A percentile compares a stretch with the other conserved stretches of the same genome.
phyloP scores from a whole-genome alignment of 2,797 vertebrate species.

The Falco columbarius region DNA sequence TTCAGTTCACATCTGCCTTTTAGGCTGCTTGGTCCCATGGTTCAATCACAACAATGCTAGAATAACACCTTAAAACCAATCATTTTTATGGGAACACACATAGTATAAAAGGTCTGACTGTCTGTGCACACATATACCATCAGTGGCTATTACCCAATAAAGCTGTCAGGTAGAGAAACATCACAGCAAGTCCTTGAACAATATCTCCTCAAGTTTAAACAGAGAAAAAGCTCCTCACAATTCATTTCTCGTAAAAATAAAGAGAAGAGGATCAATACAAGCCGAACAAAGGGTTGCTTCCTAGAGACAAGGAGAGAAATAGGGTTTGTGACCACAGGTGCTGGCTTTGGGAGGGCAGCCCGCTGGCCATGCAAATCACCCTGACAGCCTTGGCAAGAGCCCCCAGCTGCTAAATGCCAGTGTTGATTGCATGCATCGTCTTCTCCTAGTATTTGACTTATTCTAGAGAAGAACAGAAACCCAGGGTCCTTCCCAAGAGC shows the following conservation, averaged over 20 bases:
- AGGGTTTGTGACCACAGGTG: not conserved
- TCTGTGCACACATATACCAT: constrained; percentile 72
- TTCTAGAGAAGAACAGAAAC: not conserved
- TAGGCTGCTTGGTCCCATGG: constrained; percentile 40
- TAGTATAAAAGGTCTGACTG: constrained; percentile 76
- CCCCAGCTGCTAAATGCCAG: not conserved
- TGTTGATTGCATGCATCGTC: not conserved
- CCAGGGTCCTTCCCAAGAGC: not conserved
- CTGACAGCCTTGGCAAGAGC: not conserved
- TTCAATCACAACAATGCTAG: constrained; percentile 70
- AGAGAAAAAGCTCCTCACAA: constrained; percentile 64
- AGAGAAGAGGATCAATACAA: constrained; percentile 59
- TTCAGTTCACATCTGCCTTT: constrained; percentile 41
- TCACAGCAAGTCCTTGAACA: constrained; percentile 75
- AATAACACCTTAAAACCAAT: constrained; percentile 77
- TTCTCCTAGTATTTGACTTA: not conserved
- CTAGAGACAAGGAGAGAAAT: constrained; percentile 8
- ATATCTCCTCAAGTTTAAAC: constrained; percentile 71
- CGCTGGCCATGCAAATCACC: not conserved
- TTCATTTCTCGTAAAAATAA: constrained; percentile 71
- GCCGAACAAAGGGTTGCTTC: constrained; percentile 61
- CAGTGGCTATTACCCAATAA: constrained; percentile 80
- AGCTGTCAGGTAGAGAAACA: constrained; percentile 81
- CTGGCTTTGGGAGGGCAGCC: constrained; percentile 20
- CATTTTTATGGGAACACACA: constrained; percentile 76